Conservation (phyloP, 2,888 invertebrate genomes). For the Disparrhopalites patrizii region DNA sequence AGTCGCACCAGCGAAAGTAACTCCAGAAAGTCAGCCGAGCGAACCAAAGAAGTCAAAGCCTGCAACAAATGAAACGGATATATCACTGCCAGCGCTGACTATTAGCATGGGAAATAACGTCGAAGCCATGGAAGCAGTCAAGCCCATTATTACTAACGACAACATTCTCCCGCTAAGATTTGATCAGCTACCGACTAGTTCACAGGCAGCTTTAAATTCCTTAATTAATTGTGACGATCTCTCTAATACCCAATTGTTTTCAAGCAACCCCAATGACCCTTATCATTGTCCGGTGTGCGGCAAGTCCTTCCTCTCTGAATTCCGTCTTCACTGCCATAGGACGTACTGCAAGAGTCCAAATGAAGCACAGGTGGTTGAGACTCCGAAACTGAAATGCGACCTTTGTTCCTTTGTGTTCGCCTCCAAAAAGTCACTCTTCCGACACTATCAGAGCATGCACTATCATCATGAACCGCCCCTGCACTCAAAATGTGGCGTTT, state of each 20-base stretch:
- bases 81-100: no score
- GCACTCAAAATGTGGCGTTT: slow-evolving; percentile 1
- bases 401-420: neutral
- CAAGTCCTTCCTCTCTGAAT: slow-evolving; percentile 2
- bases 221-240: neutral
- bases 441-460: slow-evolving; percentile 4
- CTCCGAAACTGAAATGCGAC: neutral
- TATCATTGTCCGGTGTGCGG: neutral
- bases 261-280: slow-evolving; percentile 1
- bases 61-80: no score
- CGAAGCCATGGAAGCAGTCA: no score
- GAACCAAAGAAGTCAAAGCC: slow-evolving; percentile 3
- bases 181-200: no score
- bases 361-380: neutral
- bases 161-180: no score
- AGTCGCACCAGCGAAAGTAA: no score
- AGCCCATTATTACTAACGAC: no score
- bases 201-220: neutral
- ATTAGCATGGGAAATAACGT: no score
- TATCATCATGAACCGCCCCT: neutral
- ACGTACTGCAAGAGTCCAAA: neutral
- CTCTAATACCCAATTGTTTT: slow-evolving; percentile 1
- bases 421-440: neutral
- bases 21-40: no score
- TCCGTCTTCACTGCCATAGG: slow-evolving; percentile 1